phyloP scores from a whole-genome alignment of 2,113 vertebrate species.

The Rhinopithecus roxellana region DNA sequence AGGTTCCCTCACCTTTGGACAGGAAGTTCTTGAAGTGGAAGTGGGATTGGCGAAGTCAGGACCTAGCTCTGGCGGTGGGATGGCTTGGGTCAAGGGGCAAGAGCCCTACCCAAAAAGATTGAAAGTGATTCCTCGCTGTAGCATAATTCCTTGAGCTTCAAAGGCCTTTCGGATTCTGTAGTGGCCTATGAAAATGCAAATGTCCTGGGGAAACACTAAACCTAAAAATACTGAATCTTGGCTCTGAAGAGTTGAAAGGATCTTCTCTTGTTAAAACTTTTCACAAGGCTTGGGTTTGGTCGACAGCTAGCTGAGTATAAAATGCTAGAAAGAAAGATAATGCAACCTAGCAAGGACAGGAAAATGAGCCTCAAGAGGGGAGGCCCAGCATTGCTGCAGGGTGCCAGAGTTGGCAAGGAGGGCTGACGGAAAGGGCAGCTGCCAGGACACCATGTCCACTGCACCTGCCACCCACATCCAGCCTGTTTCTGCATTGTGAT shows the following conservation, averaged over 20 bases:
- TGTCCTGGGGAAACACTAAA: not conserved
- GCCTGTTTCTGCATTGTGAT: not conserved
- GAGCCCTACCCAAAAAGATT: not conserved
- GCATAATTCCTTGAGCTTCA: not conserved
- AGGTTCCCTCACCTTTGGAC: not conserved
- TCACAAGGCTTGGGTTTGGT: not conserved
- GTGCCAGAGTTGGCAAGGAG: not conserved
- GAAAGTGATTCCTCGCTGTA: not conserved
- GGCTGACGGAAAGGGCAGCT: no score
- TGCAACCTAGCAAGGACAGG: not conserved
- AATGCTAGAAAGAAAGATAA: not conserved
- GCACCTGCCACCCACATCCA: no score
- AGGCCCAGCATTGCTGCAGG: not conserved
- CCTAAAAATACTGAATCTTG: not conserved
- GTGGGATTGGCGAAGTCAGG: no score
- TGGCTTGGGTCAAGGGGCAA: not conserved
- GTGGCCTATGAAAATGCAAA: not conserved
- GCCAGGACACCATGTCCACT: not conserved
- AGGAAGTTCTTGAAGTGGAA: not conserved
- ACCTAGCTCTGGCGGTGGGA: rapidly evolving
- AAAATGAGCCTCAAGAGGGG: not conserved
- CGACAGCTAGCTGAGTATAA: not conserved
- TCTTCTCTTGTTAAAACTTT: not conserved
- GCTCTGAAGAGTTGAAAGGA: not conserved
- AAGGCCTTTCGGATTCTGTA: not conserved